Evolutionary conservation across 2,113 vertebrate species (phyloP).

Genomic region (Sigmodon hispidus): DNA sequence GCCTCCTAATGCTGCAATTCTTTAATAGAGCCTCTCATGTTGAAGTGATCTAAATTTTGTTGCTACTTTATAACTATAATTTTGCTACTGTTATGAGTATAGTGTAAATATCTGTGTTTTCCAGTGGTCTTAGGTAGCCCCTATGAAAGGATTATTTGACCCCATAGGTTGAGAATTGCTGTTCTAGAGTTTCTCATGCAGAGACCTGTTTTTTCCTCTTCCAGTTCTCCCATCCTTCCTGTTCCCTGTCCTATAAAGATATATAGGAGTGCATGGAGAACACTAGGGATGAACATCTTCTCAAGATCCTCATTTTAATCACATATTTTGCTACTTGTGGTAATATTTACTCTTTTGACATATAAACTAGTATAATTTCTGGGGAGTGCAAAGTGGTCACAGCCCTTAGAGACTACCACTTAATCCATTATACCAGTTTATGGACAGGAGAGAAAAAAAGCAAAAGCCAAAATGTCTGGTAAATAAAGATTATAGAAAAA

Average conservation of each 20-base stretch:
- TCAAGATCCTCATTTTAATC: not conserved
- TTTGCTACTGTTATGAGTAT: not conserved
- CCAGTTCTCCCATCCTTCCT: not conserved
- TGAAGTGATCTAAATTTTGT: too few species aligned
- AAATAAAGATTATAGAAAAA: conserved; percentile 19
- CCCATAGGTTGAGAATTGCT: not conserved
- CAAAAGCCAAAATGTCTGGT: not conserved
- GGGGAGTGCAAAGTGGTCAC: not conserved
- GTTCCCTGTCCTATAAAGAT: not conserved
- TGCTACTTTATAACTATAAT: not conserved
- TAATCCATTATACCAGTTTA: not conserved
- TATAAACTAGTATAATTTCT: not conserved
- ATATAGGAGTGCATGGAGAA: not conserved
- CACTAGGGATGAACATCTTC: not conserved
- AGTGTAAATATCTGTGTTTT: not conserved
- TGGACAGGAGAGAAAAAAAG: not conserved
- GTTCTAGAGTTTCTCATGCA: not conserved
- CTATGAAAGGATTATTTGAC: not conserved
- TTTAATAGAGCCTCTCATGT: not conserved
- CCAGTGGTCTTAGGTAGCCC: not conserved
- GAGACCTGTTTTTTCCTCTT: not conserved
- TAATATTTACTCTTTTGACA: not conserved
- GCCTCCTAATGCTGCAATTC: not conserved
- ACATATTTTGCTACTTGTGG: not conserved
- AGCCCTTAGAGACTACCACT: not conserved